These are phyloP conservation scores for Drosophila ochracea DNA, from an alignment of 2,888 invertebrate genomes.

Conservation along the genomic window DNA sequence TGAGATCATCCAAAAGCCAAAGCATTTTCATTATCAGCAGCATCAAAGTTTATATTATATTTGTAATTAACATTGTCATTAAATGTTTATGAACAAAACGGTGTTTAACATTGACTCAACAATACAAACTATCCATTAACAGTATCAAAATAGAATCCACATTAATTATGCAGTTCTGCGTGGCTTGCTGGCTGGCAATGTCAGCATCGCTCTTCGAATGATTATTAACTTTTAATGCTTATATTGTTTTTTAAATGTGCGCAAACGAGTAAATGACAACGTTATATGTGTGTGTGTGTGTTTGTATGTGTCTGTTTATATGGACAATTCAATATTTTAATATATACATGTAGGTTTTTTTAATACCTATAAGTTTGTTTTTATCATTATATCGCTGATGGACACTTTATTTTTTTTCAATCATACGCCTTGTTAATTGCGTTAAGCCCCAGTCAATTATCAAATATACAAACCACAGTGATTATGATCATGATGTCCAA, in stretches of 20 bases:
- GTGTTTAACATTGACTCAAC: conserved; percentile 9
- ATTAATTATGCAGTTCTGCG: conserved; percentile 43
- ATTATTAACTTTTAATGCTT: conserved; percentile 64
- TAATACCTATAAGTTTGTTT: conserved; percentile 20
- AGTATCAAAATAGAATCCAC: conserved; percentile 39
- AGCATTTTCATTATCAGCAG: neutral
- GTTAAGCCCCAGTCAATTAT: conserved; percentile 73
- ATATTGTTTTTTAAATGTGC: conserved; percentile 51
- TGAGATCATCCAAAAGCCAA: conserved; percentile 40
- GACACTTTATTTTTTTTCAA: conserved; percentile 47
- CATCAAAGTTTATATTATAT: neutral
- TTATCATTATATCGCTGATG: conserved; percentile 34
- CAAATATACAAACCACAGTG: conserved; percentile 49
- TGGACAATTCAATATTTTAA: conserved; percentile 29
- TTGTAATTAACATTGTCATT: conserved; percentile 12
- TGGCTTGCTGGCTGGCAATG: conserved; percentile 10
- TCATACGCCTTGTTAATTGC: conserved; percentile 68
- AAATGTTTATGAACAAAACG: neutral
- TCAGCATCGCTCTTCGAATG: conserved; percentile 23
- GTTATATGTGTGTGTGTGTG: conserved; percentile 10
- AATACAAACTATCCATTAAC: conserved; percentile 33
- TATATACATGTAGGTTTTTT: conserved; percentile 4
- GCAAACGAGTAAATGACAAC: conserved; percentile 49
- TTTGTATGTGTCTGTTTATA: conserved; percentile 10
- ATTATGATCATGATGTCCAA: conserved; percentile 15